Conservation (phyloP, 2,888 invertebrate species). For the Tipula confusa region DNA sequence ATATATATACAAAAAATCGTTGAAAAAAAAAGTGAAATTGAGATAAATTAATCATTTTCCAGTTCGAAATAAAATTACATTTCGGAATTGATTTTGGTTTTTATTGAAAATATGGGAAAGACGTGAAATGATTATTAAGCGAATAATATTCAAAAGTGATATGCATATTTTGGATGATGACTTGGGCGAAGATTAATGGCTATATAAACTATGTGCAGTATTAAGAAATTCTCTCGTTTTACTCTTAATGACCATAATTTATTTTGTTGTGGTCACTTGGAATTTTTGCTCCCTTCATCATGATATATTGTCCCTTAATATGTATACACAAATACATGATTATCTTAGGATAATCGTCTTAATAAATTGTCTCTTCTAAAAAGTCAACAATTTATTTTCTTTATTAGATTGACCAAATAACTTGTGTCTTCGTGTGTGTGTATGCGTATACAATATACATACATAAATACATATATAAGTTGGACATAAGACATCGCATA, state of each 20-base stretch:
- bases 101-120: neutral
- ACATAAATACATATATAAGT: too few species aligned
- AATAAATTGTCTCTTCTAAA: neutral
- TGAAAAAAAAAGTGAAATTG: conserved; percentile 3
- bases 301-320: neutral
- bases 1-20: neutral
- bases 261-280: neutral
- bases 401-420: conserved; percentile 16
- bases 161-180: neutral
- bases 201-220: neutral
- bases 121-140: neutral
- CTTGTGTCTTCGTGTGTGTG: neutral
- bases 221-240: neutral
- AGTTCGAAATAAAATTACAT: neutral
- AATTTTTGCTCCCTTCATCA: neutral
- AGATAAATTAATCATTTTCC: conserved; percentile 12
- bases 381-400: conserved; percentile 25
- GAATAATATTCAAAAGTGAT: neutral
- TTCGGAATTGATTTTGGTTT: neutral
- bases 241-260: neutral
- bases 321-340: neutral
- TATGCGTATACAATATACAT: neutral
- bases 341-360: conserved; percentile 12
- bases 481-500: neutral
- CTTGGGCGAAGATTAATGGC: neutral